These are phyloP conservation scores for Rallus limicola DNA, from an alignment of 2,113 vertebrate genomes.

Conservation along the genomic window DNA sequence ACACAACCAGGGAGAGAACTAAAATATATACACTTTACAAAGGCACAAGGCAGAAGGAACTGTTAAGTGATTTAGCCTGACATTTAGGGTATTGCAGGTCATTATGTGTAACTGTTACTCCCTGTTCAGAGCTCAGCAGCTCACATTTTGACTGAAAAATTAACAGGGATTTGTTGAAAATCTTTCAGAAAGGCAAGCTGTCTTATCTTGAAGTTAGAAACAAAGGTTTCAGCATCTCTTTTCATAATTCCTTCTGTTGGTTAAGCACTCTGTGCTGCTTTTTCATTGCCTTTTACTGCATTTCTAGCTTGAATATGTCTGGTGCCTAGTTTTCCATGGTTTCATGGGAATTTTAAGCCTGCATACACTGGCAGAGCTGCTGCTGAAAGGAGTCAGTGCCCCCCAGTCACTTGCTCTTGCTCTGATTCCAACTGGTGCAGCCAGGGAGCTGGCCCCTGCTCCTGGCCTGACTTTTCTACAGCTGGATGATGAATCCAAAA, in stretches of 20 bases:
- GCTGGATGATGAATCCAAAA: background rate
- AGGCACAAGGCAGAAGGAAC: background rate
- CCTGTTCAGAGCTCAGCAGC: background rate
- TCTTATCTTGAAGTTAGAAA: background rate
- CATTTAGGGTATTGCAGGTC: constrained; percentile 9
- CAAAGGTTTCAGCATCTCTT: background rate
- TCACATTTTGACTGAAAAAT: constrained; percentile 8
- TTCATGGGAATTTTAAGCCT: background rate
- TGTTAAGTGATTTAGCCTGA: background rate
- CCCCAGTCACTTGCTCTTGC: background rate
- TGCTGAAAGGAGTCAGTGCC: background rate
- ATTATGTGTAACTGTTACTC: background rate
- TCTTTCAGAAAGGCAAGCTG: background rate
- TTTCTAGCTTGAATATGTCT: background rate
- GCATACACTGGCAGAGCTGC: background rate
- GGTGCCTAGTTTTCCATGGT: fast-evolving
- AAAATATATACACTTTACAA: background rate
- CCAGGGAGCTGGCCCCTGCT: background rate
- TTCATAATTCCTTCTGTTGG: background rate
- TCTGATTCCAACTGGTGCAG: background rate
- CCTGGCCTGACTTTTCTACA: background rate
- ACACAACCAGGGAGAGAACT: background rate
- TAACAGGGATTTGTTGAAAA: background rate
- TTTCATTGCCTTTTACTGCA: background rate
- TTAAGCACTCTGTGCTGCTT: background rate